Evolutionary conservation across 2,888 invertebrate species (phyloP).

Genomic region (Spilosoma lubricipeda): DNA sequence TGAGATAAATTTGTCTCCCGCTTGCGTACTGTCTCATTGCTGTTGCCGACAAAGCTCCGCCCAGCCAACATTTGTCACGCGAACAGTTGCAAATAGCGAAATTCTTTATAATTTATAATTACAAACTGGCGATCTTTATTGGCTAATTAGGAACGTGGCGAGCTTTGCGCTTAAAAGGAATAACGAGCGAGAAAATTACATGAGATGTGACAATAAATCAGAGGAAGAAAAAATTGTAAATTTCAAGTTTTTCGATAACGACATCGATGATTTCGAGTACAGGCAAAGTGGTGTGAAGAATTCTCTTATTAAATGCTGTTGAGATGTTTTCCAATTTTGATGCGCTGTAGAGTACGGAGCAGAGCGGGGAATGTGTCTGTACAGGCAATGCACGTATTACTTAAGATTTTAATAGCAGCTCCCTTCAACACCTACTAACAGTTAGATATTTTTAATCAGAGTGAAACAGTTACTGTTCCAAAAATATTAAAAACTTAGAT

Average conservation of each 20-base stretch:
- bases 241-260: constrained; percentile 48
- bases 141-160: constrained; percentile 60
- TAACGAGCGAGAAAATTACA: constrained; percentile 53
- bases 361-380: constrained; percentile 24
- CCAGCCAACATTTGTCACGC: constrained; percentile 75
- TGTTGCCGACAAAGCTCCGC: constrained; percentile 77
- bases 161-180: constrained; percentile 51
- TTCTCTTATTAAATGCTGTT: constrained; percentile 64
- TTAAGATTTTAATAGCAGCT: constrained; percentile 54
- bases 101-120: constrained; percentile 64
- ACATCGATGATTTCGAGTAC: constrained; percentile 50
- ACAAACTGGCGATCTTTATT: constrained; percentile 56
- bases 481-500: too few species aligned
- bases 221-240: constrained; percentile 45
- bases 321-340: constrained; percentile 64
- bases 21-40: constrained; percentile 78
- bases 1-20: constrained; percentile 82
- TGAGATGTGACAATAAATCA: constrained; percentile 54
- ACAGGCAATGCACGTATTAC: constrained; percentile 33
- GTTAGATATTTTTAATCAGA: too few species aligned
- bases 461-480: too few species aligned
- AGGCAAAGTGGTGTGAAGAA: constrained; percentile 60
- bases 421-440: constrained; percentile 24
- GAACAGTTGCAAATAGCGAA: constrained; percentile 81
- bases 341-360: constrained; percentile 30